Conservation (phyloP, 1,140 invertebrate genomes). For the Drosophila ambigua region DNA sequence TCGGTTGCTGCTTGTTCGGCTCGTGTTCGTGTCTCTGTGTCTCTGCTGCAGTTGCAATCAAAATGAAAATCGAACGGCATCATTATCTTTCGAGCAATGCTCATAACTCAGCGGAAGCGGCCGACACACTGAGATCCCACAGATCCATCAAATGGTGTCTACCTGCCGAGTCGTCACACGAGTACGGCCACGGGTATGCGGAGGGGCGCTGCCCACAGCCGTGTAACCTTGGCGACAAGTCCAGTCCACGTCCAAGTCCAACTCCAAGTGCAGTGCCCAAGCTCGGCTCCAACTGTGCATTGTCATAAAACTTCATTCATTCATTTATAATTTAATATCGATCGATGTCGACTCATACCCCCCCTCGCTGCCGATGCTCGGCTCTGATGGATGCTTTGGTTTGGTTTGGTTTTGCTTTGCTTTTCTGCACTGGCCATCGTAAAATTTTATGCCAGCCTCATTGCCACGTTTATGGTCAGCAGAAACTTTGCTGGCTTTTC, state of each 20-base stretch:
- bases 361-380: too few species aligned
- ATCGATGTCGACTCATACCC: constrained; percentile 54
- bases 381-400: constrained; percentile 44
- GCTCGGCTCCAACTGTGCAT: constrained; percentile 28
- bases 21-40: constrained; percentile 2
- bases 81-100: constrained; percentile 68
- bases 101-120: constrained; percentile 59
- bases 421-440: constrained; percentile 48
- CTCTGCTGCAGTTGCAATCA: constrained; percentile 33
- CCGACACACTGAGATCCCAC: background rate
- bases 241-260: constrained; percentile 1
- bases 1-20: constrained; percentile 1
- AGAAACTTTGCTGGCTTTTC: constrained; percentile 52
- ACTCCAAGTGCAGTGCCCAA: background rate
- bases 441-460: constrained; percentile 68
- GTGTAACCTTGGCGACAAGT: constrained; percentile 54
- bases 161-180: background rate
- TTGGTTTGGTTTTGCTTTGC: constrained; percentile 19
- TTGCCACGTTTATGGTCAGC: constrained; percentile 59
- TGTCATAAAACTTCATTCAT: constrained; percentile 81
- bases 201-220: too few species aligned
- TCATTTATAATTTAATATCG: constrained; percentile 84
- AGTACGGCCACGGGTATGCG: too few species aligned
- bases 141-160: constrained; percentile 13
- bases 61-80: constrained; percentile 50